Conservation (phyloP, 92 coral and sea anemone genomes). For the Muricea muricata region DNA sequence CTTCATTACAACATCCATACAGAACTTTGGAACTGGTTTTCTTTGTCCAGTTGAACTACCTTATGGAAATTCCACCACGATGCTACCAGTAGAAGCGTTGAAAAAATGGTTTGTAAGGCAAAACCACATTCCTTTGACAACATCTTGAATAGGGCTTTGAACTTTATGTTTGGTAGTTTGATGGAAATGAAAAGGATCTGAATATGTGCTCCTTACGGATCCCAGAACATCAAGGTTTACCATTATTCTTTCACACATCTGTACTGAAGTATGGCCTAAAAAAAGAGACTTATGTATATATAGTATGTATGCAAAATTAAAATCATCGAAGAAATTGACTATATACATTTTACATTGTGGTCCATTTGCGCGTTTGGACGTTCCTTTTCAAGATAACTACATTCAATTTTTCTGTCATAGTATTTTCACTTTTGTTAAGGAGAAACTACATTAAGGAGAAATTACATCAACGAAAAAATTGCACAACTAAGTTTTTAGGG, state of each 20-base stretch:
- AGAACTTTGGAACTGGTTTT: slow-evolving; percentile 16
- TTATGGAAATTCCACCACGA: background rate
- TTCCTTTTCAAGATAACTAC: too few relatives aligned
- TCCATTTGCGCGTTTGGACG: too few relatives aligned
- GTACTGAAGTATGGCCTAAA: slow-evolving; percentile 6
- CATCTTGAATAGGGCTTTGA: background rate
- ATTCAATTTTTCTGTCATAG: too few relatives aligned
- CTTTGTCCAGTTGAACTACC: background rate
- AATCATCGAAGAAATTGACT: too few relatives aligned
- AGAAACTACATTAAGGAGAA: too few relatives aligned
- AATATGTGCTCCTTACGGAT: background rate
- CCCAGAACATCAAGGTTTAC: background rate
- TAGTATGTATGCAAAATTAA: too few relatives aligned
- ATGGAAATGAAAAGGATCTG: background rate
- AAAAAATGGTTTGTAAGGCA: background rate
- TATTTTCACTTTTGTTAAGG: too few relatives aligned
- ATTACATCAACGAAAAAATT: too few relatives aligned
- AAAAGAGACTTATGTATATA: too few relatives aligned
- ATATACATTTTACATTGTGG: too few relatives aligned
- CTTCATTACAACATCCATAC: background rate
- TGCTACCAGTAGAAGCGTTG: background rate
- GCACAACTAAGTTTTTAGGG: too few relatives aligned
- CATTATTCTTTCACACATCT: slow-evolving; percentile 6
- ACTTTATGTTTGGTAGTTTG: slow-evolving; percentile 1
- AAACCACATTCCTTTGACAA: too few relatives aligned